A percentile compares a stretch with the other conserved stretches of the same genome.
phyloP scores from a whole-genome alignment of 2,113 vertebrate genomes.

The Myrmecobius fasciatus region DNA sequence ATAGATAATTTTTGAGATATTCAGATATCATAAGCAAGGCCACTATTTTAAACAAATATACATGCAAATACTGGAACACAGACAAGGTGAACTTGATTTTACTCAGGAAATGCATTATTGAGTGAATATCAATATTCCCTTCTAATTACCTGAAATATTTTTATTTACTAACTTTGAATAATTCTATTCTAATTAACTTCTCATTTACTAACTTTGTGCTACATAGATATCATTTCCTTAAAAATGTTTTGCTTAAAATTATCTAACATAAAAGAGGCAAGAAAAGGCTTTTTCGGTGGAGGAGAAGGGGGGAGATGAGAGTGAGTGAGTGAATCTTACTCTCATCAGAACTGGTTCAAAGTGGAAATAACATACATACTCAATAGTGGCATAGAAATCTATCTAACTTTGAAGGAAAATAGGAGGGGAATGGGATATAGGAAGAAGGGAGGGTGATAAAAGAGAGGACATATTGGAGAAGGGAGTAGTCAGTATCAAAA shows the following conservation, averaged over 20 bases:
- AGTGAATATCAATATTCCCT: background rate
- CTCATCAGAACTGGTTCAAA: too few relatives aligned
- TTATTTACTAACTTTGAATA: background rate
- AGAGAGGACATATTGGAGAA: too few relatives aligned
- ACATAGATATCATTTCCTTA: background rate
- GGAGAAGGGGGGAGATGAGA: too few relatives aligned
- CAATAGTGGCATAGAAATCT: too few relatives aligned
- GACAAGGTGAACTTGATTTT: background rate
- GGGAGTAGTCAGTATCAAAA: too few relatives aligned
- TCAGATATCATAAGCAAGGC: background rate
- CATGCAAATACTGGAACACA: background rate
- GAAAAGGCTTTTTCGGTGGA: too few relatives aligned
- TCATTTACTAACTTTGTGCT: background rate
- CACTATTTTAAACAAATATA: background rate
- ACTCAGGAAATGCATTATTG: background rate
- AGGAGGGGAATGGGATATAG: too few relatives aligned
- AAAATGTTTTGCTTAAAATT: background rate
- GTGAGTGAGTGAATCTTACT: too few relatives aligned
- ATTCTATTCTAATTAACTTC: background rate
- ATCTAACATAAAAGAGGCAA: too few relatives aligned
- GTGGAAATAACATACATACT: too few relatives aligned
- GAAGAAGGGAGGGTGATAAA: too few relatives aligned
- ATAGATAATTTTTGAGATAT: background rate
- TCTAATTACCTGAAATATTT: background rate
- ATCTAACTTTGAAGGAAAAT: too few relatives aligned